A percentile compares a stretch with the other conserved stretches of the same genome.
phyloP scores from a whole-genome alignment of 2,888 invertebrate genomes.

The Thysanoteuthis rhombus region DNA sequence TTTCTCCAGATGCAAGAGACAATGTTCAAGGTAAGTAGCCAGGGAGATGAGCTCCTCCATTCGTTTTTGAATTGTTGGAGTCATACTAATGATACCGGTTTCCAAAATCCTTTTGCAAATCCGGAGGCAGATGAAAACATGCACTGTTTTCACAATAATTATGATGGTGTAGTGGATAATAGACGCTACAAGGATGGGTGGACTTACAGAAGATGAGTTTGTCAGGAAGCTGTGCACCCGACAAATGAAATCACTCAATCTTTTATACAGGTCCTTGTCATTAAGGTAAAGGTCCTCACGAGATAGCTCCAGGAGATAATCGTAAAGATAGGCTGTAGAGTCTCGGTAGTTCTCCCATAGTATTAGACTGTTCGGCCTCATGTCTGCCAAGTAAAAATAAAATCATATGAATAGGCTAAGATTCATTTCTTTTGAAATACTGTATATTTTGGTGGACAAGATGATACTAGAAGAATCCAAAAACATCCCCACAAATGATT shows the following conservation, averaged over 20 bases:
- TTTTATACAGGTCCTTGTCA: neutral
- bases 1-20: neutral
- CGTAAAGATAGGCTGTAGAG: neutral
- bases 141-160: neutral
- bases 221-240: neutral
- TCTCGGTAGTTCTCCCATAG: neutral
- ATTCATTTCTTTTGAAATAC: too few species aligned
- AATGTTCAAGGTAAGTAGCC: neutral
- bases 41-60: neutral
- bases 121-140: neutral
- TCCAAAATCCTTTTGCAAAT: neutral
- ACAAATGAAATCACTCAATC: neutral
- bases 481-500: too few species aligned
- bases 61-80: neutral
- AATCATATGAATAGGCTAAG: neutral
- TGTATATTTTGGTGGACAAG: too few species aligned
- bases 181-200: neutral
- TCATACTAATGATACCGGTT: neutral
- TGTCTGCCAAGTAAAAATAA: neutral
- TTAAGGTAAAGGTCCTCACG: constrained; percentile 12
- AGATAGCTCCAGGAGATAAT: neutral
- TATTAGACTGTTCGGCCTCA: neutral
- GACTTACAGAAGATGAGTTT: neutral
- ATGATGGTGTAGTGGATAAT: neutral
- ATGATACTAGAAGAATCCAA: too few species aligned